phyloP scores from a whole-genome alignment of 1,140 invertebrate species.

The Aphelenchoides avenae region DNA sequence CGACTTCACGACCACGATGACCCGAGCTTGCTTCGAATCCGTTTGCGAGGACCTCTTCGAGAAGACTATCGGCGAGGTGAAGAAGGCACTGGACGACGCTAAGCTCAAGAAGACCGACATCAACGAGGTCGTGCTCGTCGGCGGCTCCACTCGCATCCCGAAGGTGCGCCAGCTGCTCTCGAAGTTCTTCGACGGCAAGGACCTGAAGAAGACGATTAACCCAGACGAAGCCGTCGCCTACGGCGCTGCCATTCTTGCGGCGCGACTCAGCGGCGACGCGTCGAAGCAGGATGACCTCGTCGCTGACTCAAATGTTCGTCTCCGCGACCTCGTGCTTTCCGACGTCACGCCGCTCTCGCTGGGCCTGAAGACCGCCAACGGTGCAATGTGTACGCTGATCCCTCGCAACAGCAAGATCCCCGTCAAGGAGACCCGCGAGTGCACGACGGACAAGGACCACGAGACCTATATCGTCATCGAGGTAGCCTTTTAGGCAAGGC shows the following conservation, averaged over 20 bases:
- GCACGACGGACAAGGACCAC: no score
- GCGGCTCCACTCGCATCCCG: conserved; percentile 60
- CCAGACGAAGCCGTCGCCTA: conserved; percentile 97
- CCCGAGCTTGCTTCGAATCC: conserved; percentile 85
- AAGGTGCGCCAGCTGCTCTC: conserved; percentile 70
- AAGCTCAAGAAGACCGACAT: conserved; percentile 30
- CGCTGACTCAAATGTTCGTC: no score
- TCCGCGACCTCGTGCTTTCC: no score
- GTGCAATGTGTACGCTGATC: conserved; percentile 91
- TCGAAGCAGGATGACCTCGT: no score
- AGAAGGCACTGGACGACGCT: conserved; percentile 16
- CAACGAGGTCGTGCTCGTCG: conserved; percentile 61
- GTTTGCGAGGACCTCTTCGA: conserved; percentile 78
- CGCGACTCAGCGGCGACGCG: conserved; percentile 83
- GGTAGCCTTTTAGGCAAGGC: no score
- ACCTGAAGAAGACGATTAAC: conserved; percentile 85
- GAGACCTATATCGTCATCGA: no score
- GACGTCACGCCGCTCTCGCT: conserved; percentile 92
- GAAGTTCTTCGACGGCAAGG: conserved; percentile 74
- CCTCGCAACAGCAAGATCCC: conserved; percentile 93
- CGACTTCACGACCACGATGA: conserved; percentile 89
- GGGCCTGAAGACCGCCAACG: conserved; percentile 88
- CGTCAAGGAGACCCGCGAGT: conserved; percentile 93
- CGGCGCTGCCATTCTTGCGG: conserved; percentile 70
- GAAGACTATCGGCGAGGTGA: conserved; percentile 10